These are phyloP conservation scores for Mus minutoides DNA, from an alignment of 2,797 vertebrate genomes.

Conservation along the genomic window DNA sequence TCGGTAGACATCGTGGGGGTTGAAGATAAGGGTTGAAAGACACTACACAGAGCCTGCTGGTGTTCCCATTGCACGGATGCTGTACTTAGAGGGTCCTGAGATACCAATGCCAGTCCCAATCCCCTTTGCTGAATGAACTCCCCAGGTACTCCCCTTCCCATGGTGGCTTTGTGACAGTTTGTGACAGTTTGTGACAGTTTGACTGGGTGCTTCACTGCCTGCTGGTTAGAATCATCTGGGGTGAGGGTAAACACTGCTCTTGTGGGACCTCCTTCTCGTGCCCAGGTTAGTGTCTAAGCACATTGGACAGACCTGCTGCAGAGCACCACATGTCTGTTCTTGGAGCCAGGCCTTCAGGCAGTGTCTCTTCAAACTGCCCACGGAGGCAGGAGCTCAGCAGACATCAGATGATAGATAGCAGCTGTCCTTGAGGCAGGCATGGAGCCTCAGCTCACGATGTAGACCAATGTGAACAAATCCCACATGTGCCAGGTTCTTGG, in stretches of 20 bases:
- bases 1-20: background rate
- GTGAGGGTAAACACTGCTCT: background rate
- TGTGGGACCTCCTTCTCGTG: background rate
- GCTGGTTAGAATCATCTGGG: background rate
- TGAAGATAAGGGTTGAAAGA: background rate
- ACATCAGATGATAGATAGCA: background rate
- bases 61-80: background rate
- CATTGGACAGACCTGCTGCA: background rate
- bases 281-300: background rate
- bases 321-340: background rate
- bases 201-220: background rate
- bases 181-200: background rate
- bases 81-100: no score
- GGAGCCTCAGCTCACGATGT: background rate
- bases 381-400: background rate
- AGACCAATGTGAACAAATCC: background rate
- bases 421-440: fast-evolving
- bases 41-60: background rate
- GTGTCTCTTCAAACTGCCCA: background rate
- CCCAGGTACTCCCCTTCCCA: background rate
- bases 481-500: background rate
- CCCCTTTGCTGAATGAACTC: background rate
- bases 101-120: background rate
- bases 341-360: background rate
- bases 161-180: background rate